Base-by-base conservation (phyloP, 2,797 vertebrate species). In the Natrix natrix region DNA sequence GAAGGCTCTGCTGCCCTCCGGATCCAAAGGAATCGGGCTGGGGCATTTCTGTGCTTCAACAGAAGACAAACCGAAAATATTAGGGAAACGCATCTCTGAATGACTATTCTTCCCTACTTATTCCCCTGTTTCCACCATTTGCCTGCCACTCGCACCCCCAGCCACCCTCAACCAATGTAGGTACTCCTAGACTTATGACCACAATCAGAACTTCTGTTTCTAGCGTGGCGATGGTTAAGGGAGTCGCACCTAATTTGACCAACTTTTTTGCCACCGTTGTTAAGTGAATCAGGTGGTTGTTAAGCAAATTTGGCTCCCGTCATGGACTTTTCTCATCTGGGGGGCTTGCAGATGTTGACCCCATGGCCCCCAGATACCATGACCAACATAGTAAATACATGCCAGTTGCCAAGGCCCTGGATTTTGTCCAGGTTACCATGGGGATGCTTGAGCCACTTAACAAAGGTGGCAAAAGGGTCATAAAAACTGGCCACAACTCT, bases 361-460 rank as follows among this genome's bases (percentile, higher is more conserved):
- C 3, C 14, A 0, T 74, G 66, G n/a, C n/a, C 6, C 17, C 16
- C 0, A 14, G n/a, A 17, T 32, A 1, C 66, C 1, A 13, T n/a
- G 66, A 69, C 66, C 14, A 2, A 32, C n/a, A 0, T 16, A 32
- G 0, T 16, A 32, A 16, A 8, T 74, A 12, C 14, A 8, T 37
- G 28, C 63, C 0, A 0, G 10, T 28, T 63, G 61, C 61, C 61
- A 63, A 28, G 26, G 3, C 10, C 61, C 61, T 63, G 61, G 11
- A 28, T 63, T 26, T 63, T 63, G 61, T 63, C 26, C 61, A 11
- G 26, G 28, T n/a, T 13, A 7, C 63, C 63, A 32, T 32, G 63
- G 5, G 13, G 63, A 6, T n/a, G 28, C 28, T 16, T 16, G 28
- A 14, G n/a, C 24, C 13, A n/a, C 28, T 69, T 69, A 69, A 32